Evolutionary conservation across 2,797 vertebrate species (phyloP), one percentile per base, ranked within the genome.

Genomic region (Psittacula echo): DNA sequence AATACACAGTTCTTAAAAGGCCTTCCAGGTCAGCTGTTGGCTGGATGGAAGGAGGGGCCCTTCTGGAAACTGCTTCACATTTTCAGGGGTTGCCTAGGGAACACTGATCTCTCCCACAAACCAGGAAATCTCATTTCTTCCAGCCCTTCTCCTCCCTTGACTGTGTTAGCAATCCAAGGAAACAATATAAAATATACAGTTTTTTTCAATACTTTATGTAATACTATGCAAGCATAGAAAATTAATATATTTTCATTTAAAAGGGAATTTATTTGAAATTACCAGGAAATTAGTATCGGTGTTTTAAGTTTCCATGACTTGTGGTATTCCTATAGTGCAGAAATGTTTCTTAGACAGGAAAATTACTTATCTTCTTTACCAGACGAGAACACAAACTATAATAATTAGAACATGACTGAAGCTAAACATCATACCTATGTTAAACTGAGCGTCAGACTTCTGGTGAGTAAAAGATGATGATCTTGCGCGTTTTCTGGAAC

Each of bases 391-490:
- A 91, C 7, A 56, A 82, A 51, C 21, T 74, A 56, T 0, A 70
- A 15, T 18, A 65, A 60, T 60, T 75, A 83, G 74, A 91, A 50
- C 17, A 34, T 14, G 12, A 65, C 20, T 13, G 26, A 14, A 85
- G 3, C 12, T 72, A 61, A 77, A 77, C 8, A 1, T 30, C 93
- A 26, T 96, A 98, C 98, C 96, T 96, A 93, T 75, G 47, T 81
- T 26, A 67, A 82, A 61, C 19, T 83, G 80, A 39, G 73, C 89
- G 72, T 88, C 87, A 91, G 93, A 93, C 61, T 94, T 93, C 58
- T 97, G 84, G 29, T 95, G 97, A 65, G 95, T 96, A 65, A 97
- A 97, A 91, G 97, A 98, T 37, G 97, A 98, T 73, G 98, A 97
- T 30, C 97, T 96, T 56, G 89, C n/a, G 47, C 96, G 97, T 86